Evolutionary conservation across 2,797 vertebrate genomes (phyloP).

Genomic region (Loris lydekkerianus): DNA sequence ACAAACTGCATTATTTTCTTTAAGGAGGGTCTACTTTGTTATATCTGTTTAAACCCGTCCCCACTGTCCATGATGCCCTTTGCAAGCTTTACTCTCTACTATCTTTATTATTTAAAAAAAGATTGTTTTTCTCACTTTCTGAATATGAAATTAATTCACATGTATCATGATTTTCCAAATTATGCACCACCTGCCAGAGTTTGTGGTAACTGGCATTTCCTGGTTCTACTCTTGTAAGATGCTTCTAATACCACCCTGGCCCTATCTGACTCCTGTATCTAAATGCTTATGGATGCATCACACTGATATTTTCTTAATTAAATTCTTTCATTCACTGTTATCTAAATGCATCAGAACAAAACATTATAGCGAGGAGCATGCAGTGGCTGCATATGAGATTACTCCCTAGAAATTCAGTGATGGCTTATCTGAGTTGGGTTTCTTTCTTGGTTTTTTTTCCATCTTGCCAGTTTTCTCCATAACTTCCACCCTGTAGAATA

Average conservation of each 20-base stretch:
- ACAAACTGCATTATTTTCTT: not conserved
- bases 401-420: not conserved
- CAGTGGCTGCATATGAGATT: not conserved
- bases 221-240: not conserved
- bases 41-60: constrained; percentile 12
- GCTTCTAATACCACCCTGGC: not conserved
- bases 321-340: not conserved
- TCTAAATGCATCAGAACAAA: constrained; percentile 12
- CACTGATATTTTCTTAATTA: not conserved
- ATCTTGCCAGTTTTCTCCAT: not conserved
- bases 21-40: not conserved
- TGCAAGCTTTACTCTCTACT: not conserved
- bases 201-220: not conserved
- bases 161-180: constrained; percentile 52
- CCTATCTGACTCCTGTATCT: not conserved
- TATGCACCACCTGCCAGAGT: not conserved
- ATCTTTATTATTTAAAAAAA: not conserved
- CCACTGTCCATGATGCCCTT: not conserved
- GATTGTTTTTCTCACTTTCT: not conserved
- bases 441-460: not conserved
- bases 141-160: constrained; percentile 39
- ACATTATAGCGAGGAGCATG: not conserved
- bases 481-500: not conserved
- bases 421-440: not conserved
- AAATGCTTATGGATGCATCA: not conserved